Evolutionary conservation across 2,888 invertebrate species (phyloP), one percentile per base, ranked within the genome.

Genomic region (Chrysolina americana): DNA sequence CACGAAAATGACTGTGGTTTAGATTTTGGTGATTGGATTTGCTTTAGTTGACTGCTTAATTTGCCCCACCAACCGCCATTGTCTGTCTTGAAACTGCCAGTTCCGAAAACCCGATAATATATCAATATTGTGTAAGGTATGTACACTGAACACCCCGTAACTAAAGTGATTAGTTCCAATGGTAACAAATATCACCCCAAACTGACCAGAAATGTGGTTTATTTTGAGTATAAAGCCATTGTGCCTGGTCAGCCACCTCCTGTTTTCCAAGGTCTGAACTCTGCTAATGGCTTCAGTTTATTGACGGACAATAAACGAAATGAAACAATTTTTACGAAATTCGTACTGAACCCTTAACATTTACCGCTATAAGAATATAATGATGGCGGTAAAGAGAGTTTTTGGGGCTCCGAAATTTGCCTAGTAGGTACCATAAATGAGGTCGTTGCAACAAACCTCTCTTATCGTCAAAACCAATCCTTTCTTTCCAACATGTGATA

Each of bases 191-290:
- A 79, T 81, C 74, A 80, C 80, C 82, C 80, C 78, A 79, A 79
- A 80, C 70, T 79, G 77, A 81, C 82, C 83, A 81, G 66, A 81
- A 80, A 79, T 83, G 82, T 68, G 83, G 83, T 83, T 83, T 81
- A 81, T 81, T 78, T 71, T 70, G 73, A 70, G 74, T 19, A 53
- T 68, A 76, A 74, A 71, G 70, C 65, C 70, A 68, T 68, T 72
- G 68, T 68, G 41, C 17, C 41, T 13, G 17, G 59, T 59, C 59
- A 59, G 28, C 28, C 59, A 59, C 59, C 59, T 13, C 41, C 68
- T 62, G 63, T 44, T 68, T 53, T 50, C 56, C 56, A 70, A 70
- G 74, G 74, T 53, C 74, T 41, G 65, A 65, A 66, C 41, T 70
- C 63, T 74, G 50, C 66, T 70, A 74, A 74, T 70, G 74, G 74